Evolutionary conservation across 2,888 invertebrate genomes (phyloP), one percentile per base, ranked within the genome.

Genomic region (Acanthopleura granulata): DNA sequence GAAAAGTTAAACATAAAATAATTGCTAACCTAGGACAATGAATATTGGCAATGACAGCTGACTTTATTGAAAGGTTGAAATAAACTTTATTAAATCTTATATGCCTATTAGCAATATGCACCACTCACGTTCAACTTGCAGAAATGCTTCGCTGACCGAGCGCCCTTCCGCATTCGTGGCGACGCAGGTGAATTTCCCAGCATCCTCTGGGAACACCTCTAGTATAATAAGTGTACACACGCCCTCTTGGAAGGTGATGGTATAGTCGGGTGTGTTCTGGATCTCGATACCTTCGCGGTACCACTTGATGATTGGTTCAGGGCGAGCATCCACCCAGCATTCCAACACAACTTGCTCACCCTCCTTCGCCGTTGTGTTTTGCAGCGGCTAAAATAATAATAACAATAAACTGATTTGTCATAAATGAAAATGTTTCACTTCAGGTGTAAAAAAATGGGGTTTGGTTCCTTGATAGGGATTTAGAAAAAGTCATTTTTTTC

Each of bases 171-270:
- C 94, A 51, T 96, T 96, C 62, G 92, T 92, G 22, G 95, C 95
- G 12, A 94, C 94, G 83, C 96, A 95, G 16, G 95, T 94, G 90
- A 96, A 96, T 80, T 94, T 93, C 62, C 96, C 96, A 76, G 94
- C 94, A 79, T 94, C 94, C 0, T 95, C 91, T 1, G 89, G 89
- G 84, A 91, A 91, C 4, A 89, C 89, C 78, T 90, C 89, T 12
- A 93, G 0, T 94, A 96, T 90, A 94, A 96, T n/a, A 77, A 95
- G 92, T 84, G 94, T 93, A 90, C 94, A 95, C 79, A 94, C 94
- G 76, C 95, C 95, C 86, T 95, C 94, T 85, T 94, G 92, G 88
- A 93, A 95, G 80, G 94, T 93, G 77, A 95, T 92, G 85, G 94
- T 92, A 87, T 93, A 93, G 83, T 93, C 93, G 71, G 92, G 91